Conservation (phyloP, 1,140 invertebrate genomes). For the Holotrichia oblita region DNA sequence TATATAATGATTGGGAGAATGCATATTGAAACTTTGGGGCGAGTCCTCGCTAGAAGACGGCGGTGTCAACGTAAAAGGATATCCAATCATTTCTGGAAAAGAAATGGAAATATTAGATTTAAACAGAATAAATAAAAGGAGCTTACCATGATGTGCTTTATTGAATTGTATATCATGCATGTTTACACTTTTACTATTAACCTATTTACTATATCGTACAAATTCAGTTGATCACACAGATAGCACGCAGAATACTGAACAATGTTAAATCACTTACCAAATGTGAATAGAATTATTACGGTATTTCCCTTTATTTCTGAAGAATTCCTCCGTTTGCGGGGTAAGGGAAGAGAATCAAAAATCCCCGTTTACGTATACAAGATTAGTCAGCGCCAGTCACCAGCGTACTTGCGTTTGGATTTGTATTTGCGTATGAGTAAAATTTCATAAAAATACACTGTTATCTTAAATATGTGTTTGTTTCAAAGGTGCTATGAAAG, state of each 20-base stretch:
- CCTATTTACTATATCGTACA: background rate
- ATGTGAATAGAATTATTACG: background rate
- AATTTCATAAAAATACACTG: background rate
- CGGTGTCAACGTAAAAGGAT: conserved; percentile 52
- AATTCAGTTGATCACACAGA: background rate
- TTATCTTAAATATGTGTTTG: background rate
- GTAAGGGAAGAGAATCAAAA: conserved; percentile 18
- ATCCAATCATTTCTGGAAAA: conserved; percentile 51
- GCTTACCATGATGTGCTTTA: background rate
- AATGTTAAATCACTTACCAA: conserved; percentile 8
- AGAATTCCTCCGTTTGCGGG: background rate
- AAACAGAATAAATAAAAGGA: conserved; percentile 7
- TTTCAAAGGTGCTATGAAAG: background rate
- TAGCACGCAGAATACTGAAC: background rate
- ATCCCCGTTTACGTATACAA: conserved; percentile 25
- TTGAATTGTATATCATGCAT: conserved; percentile 24
- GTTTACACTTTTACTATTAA: conserved; percentile 28
- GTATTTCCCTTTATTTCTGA: conserved; percentile 35
- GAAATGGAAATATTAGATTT: background rate
- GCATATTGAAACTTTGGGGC: conserved; percentile 47
- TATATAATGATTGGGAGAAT: conserved; percentile 46
- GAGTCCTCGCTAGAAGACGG: conserved; percentile 55
- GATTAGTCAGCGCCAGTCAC: background rate
- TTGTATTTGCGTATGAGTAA: background rate
- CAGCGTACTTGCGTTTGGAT: too few species aligned